Evolutionary conservation across 2,797 vertebrate species (phyloP).

Genomic region (Sebastes melanostomus): DNA sequence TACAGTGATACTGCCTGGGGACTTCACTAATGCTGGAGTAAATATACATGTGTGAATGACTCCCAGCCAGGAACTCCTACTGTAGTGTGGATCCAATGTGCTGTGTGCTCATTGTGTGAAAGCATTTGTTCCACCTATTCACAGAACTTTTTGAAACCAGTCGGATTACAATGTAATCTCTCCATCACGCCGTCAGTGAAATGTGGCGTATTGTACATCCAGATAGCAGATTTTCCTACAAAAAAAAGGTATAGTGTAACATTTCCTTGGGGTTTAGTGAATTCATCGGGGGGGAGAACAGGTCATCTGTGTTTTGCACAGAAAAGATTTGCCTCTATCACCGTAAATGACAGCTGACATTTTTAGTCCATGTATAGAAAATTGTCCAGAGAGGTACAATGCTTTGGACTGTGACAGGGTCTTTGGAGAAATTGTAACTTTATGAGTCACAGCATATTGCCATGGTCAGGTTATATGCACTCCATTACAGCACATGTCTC

Average conservation of each 20-base stretch:
- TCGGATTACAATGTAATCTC: not conserved
- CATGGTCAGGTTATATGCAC: not conserved
- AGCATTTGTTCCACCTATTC: not conserved
- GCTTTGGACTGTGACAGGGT: not conserved
- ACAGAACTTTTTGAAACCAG: not conserved
- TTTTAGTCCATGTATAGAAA: not conserved
- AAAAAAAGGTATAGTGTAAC: not conserved
- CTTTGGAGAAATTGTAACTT: not conserved
- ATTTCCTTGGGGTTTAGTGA: not conserved
- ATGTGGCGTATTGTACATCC: not conserved
- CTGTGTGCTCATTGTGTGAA: not conserved
- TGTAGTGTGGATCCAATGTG: not conserved
- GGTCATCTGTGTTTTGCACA: not conserved
- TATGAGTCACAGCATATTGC: not conserved
- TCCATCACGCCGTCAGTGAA: not conserved
- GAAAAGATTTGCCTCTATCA: not conserved
- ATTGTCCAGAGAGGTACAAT: not conserved
- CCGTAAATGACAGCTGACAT: slow-evolving; percentile 30
- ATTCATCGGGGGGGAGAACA: not conserved
- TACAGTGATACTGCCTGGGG: not conserved
- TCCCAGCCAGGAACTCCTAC: not conserved
- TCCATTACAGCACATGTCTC: not conserved
- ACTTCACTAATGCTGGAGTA: not conserved
- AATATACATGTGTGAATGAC: slow-evolving; percentile 18
- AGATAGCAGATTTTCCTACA: not conserved